Base-by-base conservation (phyloP, 2,797 vertebrate genomes). In the Rhynchonycteris naso region DNA sequence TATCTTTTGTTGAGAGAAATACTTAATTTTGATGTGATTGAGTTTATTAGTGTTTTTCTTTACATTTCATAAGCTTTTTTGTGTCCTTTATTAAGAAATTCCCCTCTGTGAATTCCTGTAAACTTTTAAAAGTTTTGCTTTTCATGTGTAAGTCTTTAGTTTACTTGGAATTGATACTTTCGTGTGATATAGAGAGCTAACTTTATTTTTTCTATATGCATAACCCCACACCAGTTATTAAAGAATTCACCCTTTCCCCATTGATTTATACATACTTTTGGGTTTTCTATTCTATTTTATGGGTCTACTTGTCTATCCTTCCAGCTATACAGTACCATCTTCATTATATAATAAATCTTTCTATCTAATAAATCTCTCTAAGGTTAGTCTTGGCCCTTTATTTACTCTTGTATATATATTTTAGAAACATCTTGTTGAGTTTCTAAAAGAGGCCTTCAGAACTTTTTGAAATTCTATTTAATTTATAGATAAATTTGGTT, bases 271-370 rank as follows among this genome's bases (percentile, higher is more conserved):
- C 54, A n/a, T 33, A 30, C 47, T 33, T 14, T 56, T 47, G n/a
- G 33, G 16, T 38, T 66, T 58, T 50, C 78, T 30, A 3, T 47
- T 78, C 63, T 28, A n/a, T 68, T 89, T 88, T 71, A 61, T 52
- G 66, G n/a, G 21, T 74, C 59, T 84, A 19, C 50, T 54, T 85
- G 58, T 80, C 50, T 52, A 30, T 54, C 66, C 35, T 84, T 52
- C 28, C 3, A 33, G 5, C 54, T 54, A 30, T 72, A 47, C 11
- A 15, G 24, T 7, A 47, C 33, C 47, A 54, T 71, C 63, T 72
- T 72, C 91, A 80, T 89, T 88, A 74, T 58, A 8, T 72, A 59
- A 72, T 76, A 87, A 50, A 66, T 50, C 30, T 91, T 71, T 54
- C 61, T 80, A 47, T 35, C 59, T 87, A 71, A 72, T 93, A 83